Evolutionary conservation across 2,888 invertebrate species (phyloP).

Genomic region (Ophion slaviceki): DNA sequence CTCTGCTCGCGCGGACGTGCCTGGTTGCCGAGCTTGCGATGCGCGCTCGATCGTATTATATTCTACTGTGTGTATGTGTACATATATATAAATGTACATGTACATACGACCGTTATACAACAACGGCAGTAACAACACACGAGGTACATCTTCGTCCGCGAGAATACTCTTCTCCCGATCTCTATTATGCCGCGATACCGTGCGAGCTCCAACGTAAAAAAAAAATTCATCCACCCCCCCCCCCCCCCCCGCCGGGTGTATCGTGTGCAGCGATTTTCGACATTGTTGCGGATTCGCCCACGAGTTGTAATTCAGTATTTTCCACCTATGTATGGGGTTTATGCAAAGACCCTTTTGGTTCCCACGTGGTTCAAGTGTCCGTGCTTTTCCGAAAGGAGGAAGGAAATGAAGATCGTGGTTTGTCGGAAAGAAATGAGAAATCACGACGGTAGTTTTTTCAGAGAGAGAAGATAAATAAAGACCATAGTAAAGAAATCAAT

Average conservation of each 20-base stretch:
- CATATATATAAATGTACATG: neutral
- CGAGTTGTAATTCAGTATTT: neutral
- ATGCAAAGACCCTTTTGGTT: neutral
- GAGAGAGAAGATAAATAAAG: no score
- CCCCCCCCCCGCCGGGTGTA: neutral
- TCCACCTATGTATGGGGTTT: neutral
- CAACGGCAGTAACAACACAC: neutral
- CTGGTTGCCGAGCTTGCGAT: neutral
- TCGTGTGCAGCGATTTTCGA: conserved; percentile 21
- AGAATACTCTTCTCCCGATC: conserved; percentile 25
- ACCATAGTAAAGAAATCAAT: no score
- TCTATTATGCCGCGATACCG: conserved; percentile 22
- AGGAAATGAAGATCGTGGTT: neutral
- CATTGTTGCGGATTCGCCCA: neutral
- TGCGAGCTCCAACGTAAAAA: conserved; percentile 13
- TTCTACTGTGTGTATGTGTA: neutral
- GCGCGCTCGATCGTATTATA: conserved; percentile 28
- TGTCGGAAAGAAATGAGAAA: no score
- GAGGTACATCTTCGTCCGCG: conserved; percentile 37
- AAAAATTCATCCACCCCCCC: neutral
- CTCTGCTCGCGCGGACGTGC: conserved; percentile 27
- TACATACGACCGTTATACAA: neutral
- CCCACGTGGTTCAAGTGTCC: neutral
- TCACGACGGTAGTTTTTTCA: no score
- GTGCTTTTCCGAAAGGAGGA: neutral